These are phyloP conservation scores for Ploceus nigricollis DNA, from an alignment of 2,113 vertebrate genomes.

Conservation along the genomic window DNA sequence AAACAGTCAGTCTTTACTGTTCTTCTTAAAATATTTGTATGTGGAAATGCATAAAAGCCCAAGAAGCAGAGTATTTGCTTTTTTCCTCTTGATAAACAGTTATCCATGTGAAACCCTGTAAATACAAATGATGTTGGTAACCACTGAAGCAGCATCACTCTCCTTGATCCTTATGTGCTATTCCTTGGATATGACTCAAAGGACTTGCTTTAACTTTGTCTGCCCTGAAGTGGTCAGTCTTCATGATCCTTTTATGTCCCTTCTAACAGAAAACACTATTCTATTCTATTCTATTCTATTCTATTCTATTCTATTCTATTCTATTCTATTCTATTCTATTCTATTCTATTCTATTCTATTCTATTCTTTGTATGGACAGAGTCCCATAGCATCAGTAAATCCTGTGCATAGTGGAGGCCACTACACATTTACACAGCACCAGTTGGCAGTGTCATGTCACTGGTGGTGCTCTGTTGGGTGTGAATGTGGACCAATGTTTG, in stretches of 20 bases:
- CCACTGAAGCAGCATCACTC: rapidly evolving
- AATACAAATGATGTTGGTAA: background rate
- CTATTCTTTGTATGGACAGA: background rate
- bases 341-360: background rate
- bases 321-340: too few species aligned
- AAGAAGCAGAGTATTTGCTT: background rate
- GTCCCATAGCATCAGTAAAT: rapidly evolving
- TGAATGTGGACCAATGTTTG: background rate
- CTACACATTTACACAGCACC: background rate
- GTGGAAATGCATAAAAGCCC: background rate
- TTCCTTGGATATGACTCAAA: background rate
- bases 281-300: background rate
- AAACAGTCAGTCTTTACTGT: background rate
- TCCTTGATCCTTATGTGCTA: background rate
- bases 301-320: too few species aligned
- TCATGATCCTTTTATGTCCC: background rate
- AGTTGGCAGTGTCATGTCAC: background rate
- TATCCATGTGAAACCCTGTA: background rate
- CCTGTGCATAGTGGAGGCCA: background rate
- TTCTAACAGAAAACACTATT: background rate
- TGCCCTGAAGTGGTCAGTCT: background rate
- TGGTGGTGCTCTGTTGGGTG: background rate
- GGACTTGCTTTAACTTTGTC: background rate
- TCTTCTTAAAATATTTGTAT: slow-evolving; percentile 4
- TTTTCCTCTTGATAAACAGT: background rate